phyloP scores from a whole-genome alignment of 2,888 invertebrate genomes.

The Bembecia ichneumoniformis region DNA sequence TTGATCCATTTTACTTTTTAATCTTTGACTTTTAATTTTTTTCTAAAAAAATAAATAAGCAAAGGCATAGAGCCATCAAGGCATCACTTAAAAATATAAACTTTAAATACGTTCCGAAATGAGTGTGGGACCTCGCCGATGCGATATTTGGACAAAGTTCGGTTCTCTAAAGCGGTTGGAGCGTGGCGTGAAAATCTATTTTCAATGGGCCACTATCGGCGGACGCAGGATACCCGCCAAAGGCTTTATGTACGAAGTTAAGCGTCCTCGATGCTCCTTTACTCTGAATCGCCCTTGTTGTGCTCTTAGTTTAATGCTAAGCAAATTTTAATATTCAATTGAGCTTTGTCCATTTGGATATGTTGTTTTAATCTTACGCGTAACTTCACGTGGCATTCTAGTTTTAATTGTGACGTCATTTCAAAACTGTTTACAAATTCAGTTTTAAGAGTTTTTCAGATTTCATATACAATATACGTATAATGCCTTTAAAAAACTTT shows the following conservation, averaged over 20 bases:
- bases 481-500: too few species aligned
- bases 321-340: slow-evolving; percentile 71
- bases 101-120: slow-evolving; percentile 14
- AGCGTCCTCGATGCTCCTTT: slow-evolving; percentile 49
- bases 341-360: slow-evolving; percentile 37
- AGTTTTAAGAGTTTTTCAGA: too few species aligned
- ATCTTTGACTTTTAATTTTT: too few species aligned
- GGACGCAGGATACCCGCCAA: slow-evolving; percentile 52
- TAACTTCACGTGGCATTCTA: not conserved
- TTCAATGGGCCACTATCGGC: slow-evolving; percentile 70
- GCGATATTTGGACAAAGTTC: slow-evolving; percentile 57
- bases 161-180: slow-evolving; percentile 42
- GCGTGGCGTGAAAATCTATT: slow-evolving; percentile 70
- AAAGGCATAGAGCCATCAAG: too few species aligned
- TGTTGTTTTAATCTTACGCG: slow-evolving; percentile 6
- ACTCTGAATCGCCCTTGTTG: slow-evolving; percentile 46
- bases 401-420: too few species aligned
- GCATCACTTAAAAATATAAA: not conserved
- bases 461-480: too few species aligned
- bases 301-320: slow-evolving; percentile 54
- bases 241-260: slow-evolving; percentile 63
- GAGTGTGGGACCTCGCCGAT: slow-evolving; percentile 14
- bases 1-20: too few species aligned
- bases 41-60: too few species aligned
- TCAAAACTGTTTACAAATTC: too few species aligned